phyloP scores from a whole-genome alignment of 2,888 invertebrate species.

The Tetragonula carbonaria region DNA sequence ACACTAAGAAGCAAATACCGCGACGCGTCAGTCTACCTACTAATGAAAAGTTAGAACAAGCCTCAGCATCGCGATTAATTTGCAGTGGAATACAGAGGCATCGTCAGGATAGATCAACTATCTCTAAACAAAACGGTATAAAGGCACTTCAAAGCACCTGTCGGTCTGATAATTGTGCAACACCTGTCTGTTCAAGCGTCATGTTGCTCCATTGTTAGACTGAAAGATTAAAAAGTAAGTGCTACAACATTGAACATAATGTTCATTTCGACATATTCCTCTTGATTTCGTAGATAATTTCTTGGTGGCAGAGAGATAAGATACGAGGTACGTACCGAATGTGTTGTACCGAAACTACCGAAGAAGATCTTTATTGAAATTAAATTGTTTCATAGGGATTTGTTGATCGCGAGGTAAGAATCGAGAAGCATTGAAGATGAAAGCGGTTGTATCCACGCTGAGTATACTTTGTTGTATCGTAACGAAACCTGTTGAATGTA shows the following conservation, averaged over 20 bases:
- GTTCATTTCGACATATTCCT: not conserved
- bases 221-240: constrained; percentile 5
- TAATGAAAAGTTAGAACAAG: constrained; percentile 19
- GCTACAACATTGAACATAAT: not conserved
- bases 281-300: not conserved
- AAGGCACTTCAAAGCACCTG: not conserved
- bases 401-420: not conserved
- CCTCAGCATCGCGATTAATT: constrained; percentile 17
- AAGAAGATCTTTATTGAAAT: not conserved
- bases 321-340: not conserved
- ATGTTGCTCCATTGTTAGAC: not conserved
- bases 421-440: constrained; percentile 16
- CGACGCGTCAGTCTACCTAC: constrained; percentile 8
- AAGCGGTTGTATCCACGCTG: not conserved
- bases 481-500: not conserved
- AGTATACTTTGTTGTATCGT: not conserved
- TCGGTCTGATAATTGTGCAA: not conserved
- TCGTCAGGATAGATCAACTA: not conserved
- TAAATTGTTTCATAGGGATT: not conserved
- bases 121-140: not conserved
- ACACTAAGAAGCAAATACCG: constrained; percentile 7
- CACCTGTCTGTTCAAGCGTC: not conserved
- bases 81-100: not conserved
- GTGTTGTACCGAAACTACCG: not conserved
- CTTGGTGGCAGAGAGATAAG: not conserved